These are phyloP conservation scores for Leptodactylus fuscus DNA, from an alignment of 2,113 vertebrate species.

Conservation along the genomic window DNA sequence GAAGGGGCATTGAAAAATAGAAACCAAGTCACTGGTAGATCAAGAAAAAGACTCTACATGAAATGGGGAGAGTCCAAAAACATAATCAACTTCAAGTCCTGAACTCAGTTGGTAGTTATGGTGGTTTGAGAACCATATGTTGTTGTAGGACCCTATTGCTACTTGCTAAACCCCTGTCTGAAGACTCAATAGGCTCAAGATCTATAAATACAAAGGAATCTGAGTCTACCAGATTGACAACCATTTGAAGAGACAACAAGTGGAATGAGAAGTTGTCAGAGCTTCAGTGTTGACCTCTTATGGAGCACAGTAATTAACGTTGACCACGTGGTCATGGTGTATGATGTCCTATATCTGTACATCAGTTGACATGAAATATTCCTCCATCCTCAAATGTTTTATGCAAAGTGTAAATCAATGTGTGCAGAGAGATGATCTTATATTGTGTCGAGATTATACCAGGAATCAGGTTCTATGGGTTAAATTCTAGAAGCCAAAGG, in stretches of 20 bases:
- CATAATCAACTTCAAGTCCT: too few species aligned
- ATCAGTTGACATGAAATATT: not conserved
- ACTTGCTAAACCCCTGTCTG: too few species aligned
- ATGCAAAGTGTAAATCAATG: not conserved
- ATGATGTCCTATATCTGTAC: too few species aligned
- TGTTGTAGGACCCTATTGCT: too few species aligned
- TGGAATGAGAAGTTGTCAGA: too few species aligned
- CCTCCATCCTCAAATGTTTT: not conserved
- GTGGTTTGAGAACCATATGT: not conserved
- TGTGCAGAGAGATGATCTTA: not conserved
- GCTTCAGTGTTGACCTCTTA: too few species aligned
- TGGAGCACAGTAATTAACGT: too few species aligned
- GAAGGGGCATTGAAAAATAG: not conserved
- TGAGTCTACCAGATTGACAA: too few species aligned
- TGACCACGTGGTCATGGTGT: too few species aligned
- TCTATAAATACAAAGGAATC: too few species aligned
- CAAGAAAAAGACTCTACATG: not conserved
- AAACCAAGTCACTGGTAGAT: not conserved
- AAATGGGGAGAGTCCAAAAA: not conserved
- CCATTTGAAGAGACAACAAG: too few species aligned
- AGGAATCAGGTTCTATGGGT: not conserved
- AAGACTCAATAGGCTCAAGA: too few species aligned
- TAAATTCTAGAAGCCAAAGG: slow-evolving; percentile 23
- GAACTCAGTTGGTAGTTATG: not conserved
- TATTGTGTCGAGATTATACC: not conserved